A percentile compares a stretch with the other conserved stretches of the same genome.
Conservation (phyloP, 2,797 vertebrate species). For the Paramormyrops hopkinsi region DNA sequence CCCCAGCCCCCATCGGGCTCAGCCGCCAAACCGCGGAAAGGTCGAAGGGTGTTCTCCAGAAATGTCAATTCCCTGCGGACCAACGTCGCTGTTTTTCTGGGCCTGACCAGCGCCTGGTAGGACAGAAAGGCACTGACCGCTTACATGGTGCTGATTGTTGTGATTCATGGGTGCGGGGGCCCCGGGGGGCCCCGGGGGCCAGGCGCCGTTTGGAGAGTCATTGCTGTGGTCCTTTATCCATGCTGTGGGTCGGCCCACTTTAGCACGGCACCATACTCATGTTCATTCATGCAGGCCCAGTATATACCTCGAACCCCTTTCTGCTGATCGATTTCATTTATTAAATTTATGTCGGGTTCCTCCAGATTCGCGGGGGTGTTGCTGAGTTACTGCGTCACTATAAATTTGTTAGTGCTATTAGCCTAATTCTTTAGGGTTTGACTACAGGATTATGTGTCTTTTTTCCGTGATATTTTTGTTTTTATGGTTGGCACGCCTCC, state of each 20-base stretch:
- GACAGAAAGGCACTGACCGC: not conserved
- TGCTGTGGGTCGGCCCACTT: not conserved
- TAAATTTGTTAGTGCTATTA: not conserved
- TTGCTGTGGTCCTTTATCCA: conserved; percentile 12
- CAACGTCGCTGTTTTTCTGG: not conserved
- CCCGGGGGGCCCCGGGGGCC: not conserved
- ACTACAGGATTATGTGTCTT: not conserved
- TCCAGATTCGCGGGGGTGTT: not conserved
- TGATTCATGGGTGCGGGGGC: not conserved
- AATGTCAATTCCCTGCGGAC: not conserved
- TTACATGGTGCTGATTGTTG: not conserved
- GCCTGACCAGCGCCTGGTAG: not conserved
- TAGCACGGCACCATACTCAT: not conserved
- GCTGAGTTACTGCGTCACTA: not conserved
- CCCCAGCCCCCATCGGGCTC: not conserved
- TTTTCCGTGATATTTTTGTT: not conserved
- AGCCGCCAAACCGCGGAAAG: not conserved
- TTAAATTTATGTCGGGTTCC: not conserved
- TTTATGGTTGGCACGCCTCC: not conserved
- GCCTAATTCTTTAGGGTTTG: not conserved
- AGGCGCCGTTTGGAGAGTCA: not conserved
- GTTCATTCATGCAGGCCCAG: not conserved
- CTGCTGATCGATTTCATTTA: not conserved
- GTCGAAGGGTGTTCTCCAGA: conserved; percentile 6
- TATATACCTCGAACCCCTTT: not conserved